phyloP scores from a whole-genome alignment of 2,113 vertebrate species.

The Phrynosoma blainvillii region DNA sequence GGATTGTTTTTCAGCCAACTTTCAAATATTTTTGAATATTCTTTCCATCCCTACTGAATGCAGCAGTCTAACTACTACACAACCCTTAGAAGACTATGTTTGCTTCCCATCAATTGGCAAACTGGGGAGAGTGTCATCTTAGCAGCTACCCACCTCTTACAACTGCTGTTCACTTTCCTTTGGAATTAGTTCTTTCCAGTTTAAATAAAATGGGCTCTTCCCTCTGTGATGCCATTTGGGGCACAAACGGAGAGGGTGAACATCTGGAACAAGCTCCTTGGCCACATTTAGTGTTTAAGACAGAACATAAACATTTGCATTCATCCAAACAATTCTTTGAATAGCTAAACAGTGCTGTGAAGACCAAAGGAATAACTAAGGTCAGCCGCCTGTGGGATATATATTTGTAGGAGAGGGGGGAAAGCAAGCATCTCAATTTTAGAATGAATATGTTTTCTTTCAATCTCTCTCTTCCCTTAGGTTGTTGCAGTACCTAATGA shows the following conservation, averaged over 20 bases:
- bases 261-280: slow-evolving; percentile 69
- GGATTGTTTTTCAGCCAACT: too few relatives aligned
- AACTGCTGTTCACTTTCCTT: slow-evolving; percentile 44
- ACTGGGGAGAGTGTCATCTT: not conserved
- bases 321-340: slow-evolving; percentile 12
- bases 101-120: not conserved
- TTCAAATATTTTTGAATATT: too few relatives aligned
- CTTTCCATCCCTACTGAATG: too few relatives aligned
- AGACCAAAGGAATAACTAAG: slow-evolving; percentile 27
- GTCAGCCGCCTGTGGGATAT: slow-evolving; percentile 5
- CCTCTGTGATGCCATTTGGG: slow-evolving; percentile 52
- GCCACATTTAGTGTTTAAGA: not conserved
- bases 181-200: slow-evolving; percentile 41
- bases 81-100: not conserved
- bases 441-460: not conserved
- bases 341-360: not conserved
- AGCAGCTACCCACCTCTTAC: not conserved
- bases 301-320: not conserved
- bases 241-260: slow-evolving; percentile 54
- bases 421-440: not conserved
- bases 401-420: not conserved
- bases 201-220: slow-evolving; percentile 57
- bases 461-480: not conserved
- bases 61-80: not conserved
- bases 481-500: too few relatives aligned